These are phyloP conservation scores for Bucco capensis DNA, from an alignment of 2,113 vertebrate species.

Conservation along the genomic window DNA sequence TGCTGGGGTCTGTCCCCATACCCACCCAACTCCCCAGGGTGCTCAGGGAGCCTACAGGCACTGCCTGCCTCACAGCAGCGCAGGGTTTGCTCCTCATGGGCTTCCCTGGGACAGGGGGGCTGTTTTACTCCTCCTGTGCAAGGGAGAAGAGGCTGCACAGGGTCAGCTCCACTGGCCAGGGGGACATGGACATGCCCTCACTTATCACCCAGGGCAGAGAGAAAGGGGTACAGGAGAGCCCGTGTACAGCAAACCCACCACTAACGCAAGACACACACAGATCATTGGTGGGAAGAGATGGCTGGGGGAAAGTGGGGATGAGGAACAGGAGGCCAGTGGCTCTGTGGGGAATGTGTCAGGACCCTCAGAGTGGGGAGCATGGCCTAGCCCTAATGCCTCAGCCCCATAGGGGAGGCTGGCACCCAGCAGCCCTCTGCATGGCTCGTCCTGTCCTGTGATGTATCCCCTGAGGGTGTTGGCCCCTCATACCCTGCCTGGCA, in stretches of 20 bases:
- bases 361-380: not conserved
- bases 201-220: not conserved
- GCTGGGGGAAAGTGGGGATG: not conserved
- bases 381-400: not conserved
- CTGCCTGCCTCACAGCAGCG: rapidly evolving
- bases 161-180: not conserved
- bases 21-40: not conserved
- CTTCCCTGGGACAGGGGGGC: not conserved
- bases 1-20: not conserved
- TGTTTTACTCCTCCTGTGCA: not conserved
- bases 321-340: not conserved
- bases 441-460: not conserved
- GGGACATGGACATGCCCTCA: not conserved
- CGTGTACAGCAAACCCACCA: not conserved
- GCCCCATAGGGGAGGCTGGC: not conserved
- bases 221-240: not conserved
- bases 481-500: not conserved
- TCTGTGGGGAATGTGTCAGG: rapidly evolving
- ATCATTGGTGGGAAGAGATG: not conserved
- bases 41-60: not conserved
- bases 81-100: rapidly evolving
- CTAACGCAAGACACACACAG: not conserved
- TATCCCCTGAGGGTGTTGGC: not conserved
- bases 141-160: not conserved
- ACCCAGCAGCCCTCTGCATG: not conserved